Evolutionary conservation across 2,113 vertebrate species (phyloP).

Genomic region (Chrysemys picta): DNA sequence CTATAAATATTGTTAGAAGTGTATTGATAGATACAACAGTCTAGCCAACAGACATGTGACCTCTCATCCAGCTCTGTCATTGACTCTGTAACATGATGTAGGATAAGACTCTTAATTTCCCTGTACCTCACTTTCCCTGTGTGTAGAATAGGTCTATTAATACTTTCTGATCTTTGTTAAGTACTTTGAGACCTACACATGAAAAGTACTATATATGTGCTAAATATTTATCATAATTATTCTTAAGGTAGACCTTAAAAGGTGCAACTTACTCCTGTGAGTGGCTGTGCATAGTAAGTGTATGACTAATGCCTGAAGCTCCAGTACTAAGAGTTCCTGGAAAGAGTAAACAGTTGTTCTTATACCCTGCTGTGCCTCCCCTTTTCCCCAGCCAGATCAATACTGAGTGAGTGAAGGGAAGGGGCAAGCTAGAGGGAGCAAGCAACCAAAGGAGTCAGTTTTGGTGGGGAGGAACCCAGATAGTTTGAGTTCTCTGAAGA

Average conservation of each 20-base stretch:
- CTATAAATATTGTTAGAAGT: neutral
- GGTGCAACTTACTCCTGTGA: neutral
- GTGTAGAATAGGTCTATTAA: neutral
- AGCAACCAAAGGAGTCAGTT: neutral
- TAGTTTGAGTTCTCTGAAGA: too few species aligned
- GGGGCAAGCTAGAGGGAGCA: neutral
- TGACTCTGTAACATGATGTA: neutral
- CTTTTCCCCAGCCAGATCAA: neutral
- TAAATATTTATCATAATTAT: neutral
- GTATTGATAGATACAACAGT: neutral
- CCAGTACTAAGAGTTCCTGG: neutral
- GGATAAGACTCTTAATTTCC: neutral
- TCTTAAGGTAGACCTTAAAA: neutral
- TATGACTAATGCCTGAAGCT: neutral
- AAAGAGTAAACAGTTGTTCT: neutral
- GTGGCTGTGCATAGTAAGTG: neutral
- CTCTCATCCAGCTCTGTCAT: neutral
- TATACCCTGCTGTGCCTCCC: neutral
- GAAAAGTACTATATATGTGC: neutral
- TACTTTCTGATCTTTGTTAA: neutral
- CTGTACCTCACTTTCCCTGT: neutral
- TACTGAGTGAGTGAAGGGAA: neutral
- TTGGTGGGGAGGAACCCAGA: too few species aligned
- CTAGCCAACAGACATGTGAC: neutral
- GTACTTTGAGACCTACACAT: neutral